Evolutionary conservation across 2,113 vertebrate species (phyloP).

Genomic region (Fulmarus glacialis): DNA sequence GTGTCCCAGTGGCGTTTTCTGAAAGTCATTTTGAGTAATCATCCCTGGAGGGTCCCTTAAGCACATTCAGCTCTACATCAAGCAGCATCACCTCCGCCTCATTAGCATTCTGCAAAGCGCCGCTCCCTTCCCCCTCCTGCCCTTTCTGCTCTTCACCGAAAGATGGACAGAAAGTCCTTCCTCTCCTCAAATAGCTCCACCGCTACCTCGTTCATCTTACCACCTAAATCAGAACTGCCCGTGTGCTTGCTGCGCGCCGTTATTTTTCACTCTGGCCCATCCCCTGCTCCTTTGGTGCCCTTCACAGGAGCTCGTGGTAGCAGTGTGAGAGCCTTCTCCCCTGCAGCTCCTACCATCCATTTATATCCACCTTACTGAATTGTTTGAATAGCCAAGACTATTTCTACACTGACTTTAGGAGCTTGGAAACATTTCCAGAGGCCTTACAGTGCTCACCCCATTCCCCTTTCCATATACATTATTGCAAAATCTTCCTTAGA

Average conservation of each 20-base stretch:
- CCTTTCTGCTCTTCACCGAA: neutral
- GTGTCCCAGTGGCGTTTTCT: neutral
- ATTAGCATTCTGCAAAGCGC: neutral
- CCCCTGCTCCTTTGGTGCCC: neutral
- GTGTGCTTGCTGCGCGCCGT: accelerated
- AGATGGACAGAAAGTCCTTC: neutral
- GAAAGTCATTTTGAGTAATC: slow-evolving; percentile 14
- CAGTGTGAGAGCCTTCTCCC: neutral
- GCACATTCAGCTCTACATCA: neutral
- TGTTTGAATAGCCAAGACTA: neutral
- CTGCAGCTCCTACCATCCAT: neutral
- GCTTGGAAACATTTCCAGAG: neutral
- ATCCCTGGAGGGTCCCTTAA: neutral
- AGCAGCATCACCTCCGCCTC: neutral
- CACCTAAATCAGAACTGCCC: neutral
- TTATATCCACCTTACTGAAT: neutral
- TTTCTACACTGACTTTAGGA: neutral
- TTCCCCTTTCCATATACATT: neutral
- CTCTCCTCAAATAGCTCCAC: neutral
- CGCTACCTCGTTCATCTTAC: neutral
- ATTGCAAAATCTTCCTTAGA: neutral
- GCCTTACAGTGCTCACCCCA: neutral
- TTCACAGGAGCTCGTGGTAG: neutral
- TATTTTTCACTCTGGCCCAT: neutral
- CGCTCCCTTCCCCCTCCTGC: neutral